A percentile compares a stretch with the other conserved stretches of the same genome.
Evolutionary conservation across 1,140 invertebrate species (phyloP).

Genomic region (Magallana angulata): DNA sequence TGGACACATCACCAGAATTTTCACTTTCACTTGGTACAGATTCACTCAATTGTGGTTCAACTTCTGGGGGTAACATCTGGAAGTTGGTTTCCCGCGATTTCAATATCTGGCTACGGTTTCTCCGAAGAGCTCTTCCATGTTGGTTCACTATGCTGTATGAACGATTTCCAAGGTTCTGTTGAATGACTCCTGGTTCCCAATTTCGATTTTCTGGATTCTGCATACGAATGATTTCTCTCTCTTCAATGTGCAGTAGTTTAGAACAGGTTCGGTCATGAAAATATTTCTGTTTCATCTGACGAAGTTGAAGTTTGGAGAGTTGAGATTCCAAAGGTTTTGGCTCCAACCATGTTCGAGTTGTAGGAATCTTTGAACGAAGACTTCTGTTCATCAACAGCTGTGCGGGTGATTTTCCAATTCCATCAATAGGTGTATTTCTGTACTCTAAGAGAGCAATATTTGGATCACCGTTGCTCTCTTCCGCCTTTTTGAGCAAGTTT

Average conservation of each 20-base stretch:
- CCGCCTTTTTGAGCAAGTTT: constrained; percentile 50
- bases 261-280: constrained; percentile 15
- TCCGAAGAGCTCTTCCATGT: not conserved
- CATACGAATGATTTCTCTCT: not conserved
- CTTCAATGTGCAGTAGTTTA: not conserved
- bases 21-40: no score
- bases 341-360: not conserved
- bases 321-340: not conserved
- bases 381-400: constrained; percentile 56
- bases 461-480: constrained; percentile 47
- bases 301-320: not conserved
- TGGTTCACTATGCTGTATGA: not conserved
- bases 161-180: constrained; percentile 2
- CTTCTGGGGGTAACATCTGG: no score
- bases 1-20: no score
- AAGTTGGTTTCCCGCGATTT: not conserved
- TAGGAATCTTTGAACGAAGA: constrained; percentile 51
- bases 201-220: not conserved
- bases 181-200: not conserved
- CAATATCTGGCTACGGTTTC: not conserved
- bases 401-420: constrained; percentile 45
- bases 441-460: constrained; percentile 56
- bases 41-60: no score
- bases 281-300: constrained; percentile 12
- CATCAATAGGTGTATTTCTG: constrained; percentile 48